These are phyloP conservation scores for Amblyteles armatorius DNA, from an alignment of 2,888 invertebrate genomes.

Conservation along the genomic window DNA sequence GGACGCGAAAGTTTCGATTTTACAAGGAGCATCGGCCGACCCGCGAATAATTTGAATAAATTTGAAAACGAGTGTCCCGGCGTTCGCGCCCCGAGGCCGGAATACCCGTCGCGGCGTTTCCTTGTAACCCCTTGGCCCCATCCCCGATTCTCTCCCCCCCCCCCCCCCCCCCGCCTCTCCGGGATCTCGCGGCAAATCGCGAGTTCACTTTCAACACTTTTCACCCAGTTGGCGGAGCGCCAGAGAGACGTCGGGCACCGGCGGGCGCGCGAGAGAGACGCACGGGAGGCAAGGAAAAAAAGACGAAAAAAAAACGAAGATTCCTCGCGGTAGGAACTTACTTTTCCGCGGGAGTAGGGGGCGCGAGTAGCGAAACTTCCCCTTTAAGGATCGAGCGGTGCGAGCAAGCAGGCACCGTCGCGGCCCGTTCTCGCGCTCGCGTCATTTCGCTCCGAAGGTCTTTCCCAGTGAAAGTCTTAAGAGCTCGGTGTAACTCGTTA, in stretches of 20 bases:
- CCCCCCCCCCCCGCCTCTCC: constrained; percentile 63
- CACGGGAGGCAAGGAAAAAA: constrained; percentile 41
- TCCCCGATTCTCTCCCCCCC: constrained; percentile 64
- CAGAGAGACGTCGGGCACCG: constrained; percentile 69
- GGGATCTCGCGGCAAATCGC: constrained; percentile 78
- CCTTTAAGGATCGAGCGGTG: constrained; percentile 79
- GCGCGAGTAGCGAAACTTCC: constrained; percentile 80
- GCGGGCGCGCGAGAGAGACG: constrained; percentile 42
- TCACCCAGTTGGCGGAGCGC: constrained; percentile 83
- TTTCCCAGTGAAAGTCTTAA: constrained; percentile 71
- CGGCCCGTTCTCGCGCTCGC: constrained; percentile 50
- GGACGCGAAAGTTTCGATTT: constrained; percentile 69
- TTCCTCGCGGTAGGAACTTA: constrained; percentile 77
- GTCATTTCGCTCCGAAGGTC: constrained; percentile 69
- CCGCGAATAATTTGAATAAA: constrained; percentile 81
- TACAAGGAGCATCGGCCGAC: constrained; percentile 67
- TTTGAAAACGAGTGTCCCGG: constrained; percentile 76
- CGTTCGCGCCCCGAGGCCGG: constrained; percentile 42
- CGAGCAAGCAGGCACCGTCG: constrained; percentile 51
- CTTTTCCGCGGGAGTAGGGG: constrained; percentile 71
- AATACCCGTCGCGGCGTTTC: constrained; percentile 48
- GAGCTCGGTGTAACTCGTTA: constrained; percentile 70
- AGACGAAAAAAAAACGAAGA: constrained; percentile 53
- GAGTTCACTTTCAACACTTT: constrained; percentile 84
- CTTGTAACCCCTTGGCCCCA: constrained; percentile 59